Conservation (phyloP, 1,140 invertebrate genomes). For the Diorhabda carinulata region DNA sequence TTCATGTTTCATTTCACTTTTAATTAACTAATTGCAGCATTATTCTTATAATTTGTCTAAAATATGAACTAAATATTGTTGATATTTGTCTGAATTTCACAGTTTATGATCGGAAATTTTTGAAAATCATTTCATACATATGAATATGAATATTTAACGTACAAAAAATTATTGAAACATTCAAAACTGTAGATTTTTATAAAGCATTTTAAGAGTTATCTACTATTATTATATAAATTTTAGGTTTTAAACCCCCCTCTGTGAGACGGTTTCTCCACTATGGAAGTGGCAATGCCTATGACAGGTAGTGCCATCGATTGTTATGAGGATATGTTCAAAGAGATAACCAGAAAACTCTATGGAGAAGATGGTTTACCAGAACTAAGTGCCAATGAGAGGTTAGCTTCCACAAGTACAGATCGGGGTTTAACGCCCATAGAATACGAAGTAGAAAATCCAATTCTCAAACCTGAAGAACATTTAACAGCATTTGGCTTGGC, state of each 20-base stretch:
- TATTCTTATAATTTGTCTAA: too few species aligned
- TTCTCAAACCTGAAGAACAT: slow-evolving; percentile 63
- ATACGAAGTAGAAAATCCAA: slow-evolving; percentile 49
- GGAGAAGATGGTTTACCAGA: slow-evolving; percentile 70
- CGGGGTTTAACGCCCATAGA: slow-evolving; percentile 47
- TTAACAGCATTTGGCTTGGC: slow-evolving; percentile 64
- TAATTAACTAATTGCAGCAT: too few species aligned
- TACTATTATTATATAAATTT: background rate
- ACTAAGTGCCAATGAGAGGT: slow-evolving; percentile 46
- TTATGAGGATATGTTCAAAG: slow-evolving; percentile 77
- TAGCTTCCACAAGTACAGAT: slow-evolving; percentile 47
- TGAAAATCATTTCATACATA: too few species aligned
- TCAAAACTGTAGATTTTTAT: too few species aligned
- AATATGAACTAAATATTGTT: too few species aligned
- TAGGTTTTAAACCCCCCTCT: slow-evolving; percentile 3
- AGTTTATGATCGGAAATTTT: too few species aligned
- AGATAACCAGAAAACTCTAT: slow-evolving; percentile 85
- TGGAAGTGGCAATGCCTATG: slow-evolving; percentile 52
- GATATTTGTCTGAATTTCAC: too few species aligned
- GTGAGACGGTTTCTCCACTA: slow-evolving; percentile 18
- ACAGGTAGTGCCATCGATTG: slow-evolving; percentile 55
- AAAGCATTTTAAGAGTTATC: too few species aligned
- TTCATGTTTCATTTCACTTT: too few species aligned
- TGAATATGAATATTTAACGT: too few species aligned
- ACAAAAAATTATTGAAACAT: too few species aligned